Evolutionary conservation across 2,797 vertebrate species (phyloP).

Genomic region (Scyliorhinus canicula): DNA sequence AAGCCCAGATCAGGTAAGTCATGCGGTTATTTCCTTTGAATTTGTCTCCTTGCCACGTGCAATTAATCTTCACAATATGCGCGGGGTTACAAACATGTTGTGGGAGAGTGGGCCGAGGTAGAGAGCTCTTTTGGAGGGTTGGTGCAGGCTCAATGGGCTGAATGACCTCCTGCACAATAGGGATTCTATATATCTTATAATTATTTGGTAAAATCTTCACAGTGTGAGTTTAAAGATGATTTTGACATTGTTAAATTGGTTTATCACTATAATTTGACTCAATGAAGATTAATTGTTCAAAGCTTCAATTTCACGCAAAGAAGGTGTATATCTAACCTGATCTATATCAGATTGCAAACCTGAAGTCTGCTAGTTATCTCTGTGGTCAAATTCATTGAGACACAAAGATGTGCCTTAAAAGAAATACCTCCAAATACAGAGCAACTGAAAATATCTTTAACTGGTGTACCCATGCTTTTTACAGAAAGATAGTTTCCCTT

Average conservation of each 20-base stretch:
- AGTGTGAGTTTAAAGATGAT: neutral
- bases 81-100: too few relatives aligned
- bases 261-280: neutral
- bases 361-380: neutral
- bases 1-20: conserved; percentile 89
- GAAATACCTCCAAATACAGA: too few relatives aligned
- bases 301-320: neutral
- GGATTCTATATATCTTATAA: neutral
- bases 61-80: neutral
- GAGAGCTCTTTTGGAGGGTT: too few relatives aligned
- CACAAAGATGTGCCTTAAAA: neutral
- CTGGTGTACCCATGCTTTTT: neutral
- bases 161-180: too few relatives aligned
- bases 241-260: neutral
- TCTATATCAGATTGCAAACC: neutral
- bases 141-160: too few relatives aligned
- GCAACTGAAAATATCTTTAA: neutral
- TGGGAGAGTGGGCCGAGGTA: too few relatives aligned
- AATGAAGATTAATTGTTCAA: neutral
- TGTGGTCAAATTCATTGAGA: neutral
- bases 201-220: neutral
- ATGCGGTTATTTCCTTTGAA: conserved; percentile 31
- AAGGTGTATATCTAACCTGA: neutral
- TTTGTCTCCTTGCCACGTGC: neutral
- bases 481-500: neutral